Conservation (phyloP, 2,888 invertebrate species). For the Calameuta filiformis region DNA sequence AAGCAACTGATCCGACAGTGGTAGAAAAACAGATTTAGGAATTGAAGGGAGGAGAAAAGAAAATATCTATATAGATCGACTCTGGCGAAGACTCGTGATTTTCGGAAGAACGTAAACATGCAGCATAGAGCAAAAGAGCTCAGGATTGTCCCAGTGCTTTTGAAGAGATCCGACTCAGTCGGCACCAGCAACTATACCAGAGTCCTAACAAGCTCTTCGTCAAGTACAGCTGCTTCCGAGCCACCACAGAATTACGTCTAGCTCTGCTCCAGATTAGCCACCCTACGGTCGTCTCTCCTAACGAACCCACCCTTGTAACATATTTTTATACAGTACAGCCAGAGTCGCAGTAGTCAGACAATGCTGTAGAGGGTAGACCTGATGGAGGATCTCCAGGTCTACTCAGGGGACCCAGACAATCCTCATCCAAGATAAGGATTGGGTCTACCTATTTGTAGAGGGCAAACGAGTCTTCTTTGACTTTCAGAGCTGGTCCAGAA, state of each 20-base stretch:
- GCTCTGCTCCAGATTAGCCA: slow-evolving; percentile 37
- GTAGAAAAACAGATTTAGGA: background rate
- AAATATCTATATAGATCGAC: background rate
- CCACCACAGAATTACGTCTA: slow-evolving; percentile 28
- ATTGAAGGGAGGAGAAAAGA: background rate
- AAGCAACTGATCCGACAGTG: background rate
- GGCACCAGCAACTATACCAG: background rate
- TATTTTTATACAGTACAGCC: background rate
- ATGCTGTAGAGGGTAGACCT: background rate
- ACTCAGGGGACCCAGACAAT: background rate
- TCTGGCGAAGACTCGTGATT: background rate
- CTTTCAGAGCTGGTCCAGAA: slow-evolving; percentile 87
- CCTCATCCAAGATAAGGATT: background rate
- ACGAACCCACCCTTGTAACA: slow-evolving; percentile 39
- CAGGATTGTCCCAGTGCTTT: background rate
- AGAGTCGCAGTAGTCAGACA: background rate
- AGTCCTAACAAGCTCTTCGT: slow-evolving; percentile 20
- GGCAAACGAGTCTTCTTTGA: background rate
- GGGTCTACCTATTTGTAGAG: background rate
- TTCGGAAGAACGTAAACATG: background rate
- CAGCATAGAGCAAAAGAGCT: background rate
- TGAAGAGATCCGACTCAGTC: background rate
- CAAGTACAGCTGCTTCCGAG: slow-evolving; percentile 21
- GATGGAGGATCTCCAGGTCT: background rate
- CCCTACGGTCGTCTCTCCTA: slow-evolving; percentile 44